Percentiles rank a stretch among this genome's conserved stretches.
These are phyloP conservation scores for Apostichopus japonicus DNA, from an alignment of 35 echinoderm and acorn worm species.

Conservation along the genomic window DNA sequence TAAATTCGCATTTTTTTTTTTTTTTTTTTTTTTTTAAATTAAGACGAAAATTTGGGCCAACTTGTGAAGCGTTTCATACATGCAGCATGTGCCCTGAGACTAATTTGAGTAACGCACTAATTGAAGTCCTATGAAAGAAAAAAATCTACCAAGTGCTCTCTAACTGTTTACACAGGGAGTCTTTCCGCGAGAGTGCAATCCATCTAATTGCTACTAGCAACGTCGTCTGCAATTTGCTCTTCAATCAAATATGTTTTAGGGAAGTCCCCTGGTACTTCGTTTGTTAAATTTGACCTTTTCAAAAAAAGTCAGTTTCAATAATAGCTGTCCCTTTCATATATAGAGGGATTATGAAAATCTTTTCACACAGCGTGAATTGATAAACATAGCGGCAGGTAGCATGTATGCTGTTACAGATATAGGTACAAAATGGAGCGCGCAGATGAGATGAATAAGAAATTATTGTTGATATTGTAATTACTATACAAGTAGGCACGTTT, in stretches of 20 bases:
- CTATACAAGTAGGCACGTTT: no score
- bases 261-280: background rate
- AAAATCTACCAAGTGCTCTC: no score
- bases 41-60: no score
- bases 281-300: background rate
- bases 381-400: background rate
- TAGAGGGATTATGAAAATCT: background rate
- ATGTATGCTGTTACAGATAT: background rate
- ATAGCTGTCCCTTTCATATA: background rate
- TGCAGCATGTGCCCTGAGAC: no score
- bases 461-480: no score
- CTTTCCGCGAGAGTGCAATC: background rate
- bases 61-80: no score
- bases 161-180: background rate
- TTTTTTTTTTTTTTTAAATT: no score
- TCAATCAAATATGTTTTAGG: conserved; percentile 1
- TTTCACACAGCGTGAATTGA: background rate
- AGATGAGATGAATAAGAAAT: no score
- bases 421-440: background rate
- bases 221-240: background rate
- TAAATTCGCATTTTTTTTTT: no score
- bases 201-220: background rate
- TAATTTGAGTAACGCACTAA: no score
- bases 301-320: background rate
- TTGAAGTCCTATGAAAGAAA: no score